These are phyloP conservation scores for Gonatopus flavifemur DNA, from an alignment of 1,140 invertebrate species.

Conservation along the genomic window DNA sequence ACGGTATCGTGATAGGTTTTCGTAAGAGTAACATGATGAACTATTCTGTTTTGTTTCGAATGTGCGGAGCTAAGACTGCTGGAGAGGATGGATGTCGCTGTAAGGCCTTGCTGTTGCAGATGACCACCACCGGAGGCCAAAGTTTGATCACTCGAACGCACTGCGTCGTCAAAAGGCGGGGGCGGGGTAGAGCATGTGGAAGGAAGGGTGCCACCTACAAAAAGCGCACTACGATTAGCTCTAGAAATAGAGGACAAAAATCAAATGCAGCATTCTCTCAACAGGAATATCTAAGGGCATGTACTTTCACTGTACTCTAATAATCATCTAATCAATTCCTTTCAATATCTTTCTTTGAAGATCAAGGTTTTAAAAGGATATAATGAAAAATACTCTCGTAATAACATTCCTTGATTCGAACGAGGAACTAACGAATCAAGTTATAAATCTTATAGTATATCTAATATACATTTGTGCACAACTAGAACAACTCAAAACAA, in stretches of 20 bases:
- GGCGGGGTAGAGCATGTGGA: conserved; percentile 83
- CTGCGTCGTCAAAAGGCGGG: conserved; percentile 80
- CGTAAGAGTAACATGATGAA: conserved; percentile 51
- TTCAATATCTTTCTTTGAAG: background rate
- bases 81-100: conserved; percentile 39
- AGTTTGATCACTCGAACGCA: conserved; percentile 61
- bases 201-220: conserved; percentile 61
- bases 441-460: no score
- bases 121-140: conserved; percentile 54
- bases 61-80: conserved; percentile 42
- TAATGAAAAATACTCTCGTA: no score
- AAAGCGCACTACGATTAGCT: conserved; percentile 54
- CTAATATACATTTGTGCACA: no score
- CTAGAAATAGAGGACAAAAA: conserved; percentile 40
- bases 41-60: conserved; percentile 46
- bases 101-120: conserved; percentile 34
- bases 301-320: background rate
- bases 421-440: no score
- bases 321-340: background rate
- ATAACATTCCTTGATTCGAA: no score
- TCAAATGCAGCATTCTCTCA: no score
- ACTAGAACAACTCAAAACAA: no score
- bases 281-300: no score
- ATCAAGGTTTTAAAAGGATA: background rate
- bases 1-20: conserved; percentile 54